These are phyloP conservation scores for Idaea straminata DNA, from an alignment of 2,888 invertebrate species.

Conservation along the genomic window DNA sequence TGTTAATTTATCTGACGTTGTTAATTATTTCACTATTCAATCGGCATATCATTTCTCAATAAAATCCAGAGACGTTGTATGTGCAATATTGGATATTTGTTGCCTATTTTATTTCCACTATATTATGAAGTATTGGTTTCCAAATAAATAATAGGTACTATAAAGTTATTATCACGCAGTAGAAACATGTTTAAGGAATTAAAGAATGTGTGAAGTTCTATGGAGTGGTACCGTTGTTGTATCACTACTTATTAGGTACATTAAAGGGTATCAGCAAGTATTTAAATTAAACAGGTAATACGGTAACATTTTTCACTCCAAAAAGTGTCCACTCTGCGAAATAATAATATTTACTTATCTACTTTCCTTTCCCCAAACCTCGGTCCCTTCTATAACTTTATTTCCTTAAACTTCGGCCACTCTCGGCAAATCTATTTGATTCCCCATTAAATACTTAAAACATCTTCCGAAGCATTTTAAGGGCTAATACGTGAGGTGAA, in stretches of 20 bases:
- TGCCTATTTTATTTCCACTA: too few relatives aligned
- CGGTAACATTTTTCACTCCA: background rate
- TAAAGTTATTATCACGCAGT: too few relatives aligned
- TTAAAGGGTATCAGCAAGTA: background rate
- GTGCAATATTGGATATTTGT: too few relatives aligned
- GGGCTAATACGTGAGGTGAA: constrained; percentile 1
- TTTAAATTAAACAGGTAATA: background rate
- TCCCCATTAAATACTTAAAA: background rate
- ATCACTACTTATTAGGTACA: too few relatives aligned
- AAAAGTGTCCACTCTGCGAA: background rate
- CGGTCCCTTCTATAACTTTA: background rate
- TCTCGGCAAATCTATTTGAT: background rate
- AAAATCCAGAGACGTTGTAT: too few relatives aligned
- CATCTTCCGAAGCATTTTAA: background rate
- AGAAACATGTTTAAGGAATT: too few relatives aligned
- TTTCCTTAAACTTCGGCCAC: background rate
- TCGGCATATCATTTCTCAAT: too few relatives aligned
- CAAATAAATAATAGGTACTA: too few relatives aligned
- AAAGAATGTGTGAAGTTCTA: too few relatives aligned
- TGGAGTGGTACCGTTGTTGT: too few relatives aligned
- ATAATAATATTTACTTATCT: background rate
- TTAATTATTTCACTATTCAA: background rate
- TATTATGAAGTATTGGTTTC: too few relatives aligned
- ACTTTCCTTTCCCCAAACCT: background rate
- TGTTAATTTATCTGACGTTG: background rate